Percentiles rank a stretch among this genome's conserved stretches.
Evolutionary conservation across 1,140 invertebrate genomes (phyloP).

Genomic region (Paraescarpia echinospica): DNA sequence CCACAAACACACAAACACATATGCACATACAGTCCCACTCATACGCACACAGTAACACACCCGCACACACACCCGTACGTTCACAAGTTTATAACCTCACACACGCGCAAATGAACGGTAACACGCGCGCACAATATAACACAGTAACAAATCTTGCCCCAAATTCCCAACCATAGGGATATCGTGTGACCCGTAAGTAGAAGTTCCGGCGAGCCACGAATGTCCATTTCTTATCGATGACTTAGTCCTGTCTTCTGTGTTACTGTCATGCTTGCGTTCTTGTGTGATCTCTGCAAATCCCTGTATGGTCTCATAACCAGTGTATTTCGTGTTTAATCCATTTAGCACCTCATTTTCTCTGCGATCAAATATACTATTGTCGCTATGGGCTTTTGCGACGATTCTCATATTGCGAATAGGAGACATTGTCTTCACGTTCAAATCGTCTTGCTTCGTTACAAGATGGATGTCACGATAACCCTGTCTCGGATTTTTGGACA

Average conservation of each 20-base stretch:
- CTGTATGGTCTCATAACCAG: neutral
- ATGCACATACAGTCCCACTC: too few relatives aligned
- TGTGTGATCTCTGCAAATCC: neutral
- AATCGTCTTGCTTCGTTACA: neutral
- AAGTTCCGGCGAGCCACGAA: too few relatives aligned
- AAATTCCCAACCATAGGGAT: too few relatives aligned
- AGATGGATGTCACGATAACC: neutral
- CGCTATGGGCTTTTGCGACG: neutral
- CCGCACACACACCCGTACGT: too few relatives aligned
- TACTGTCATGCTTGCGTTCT: neutral
- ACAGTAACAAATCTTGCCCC: too few relatives aligned
- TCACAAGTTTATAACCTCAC: too few relatives aligned
- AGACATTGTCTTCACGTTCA: neutral
- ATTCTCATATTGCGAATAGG: neutral
- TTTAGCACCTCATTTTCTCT: neutral
- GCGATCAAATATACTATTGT: neutral
- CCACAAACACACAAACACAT: too few relatives aligned
- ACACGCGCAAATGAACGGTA: too few relatives aligned
- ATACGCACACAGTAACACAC: too few relatives aligned
- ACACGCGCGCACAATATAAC: too few relatives aligned
- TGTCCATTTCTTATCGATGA: too few relatives aligned
- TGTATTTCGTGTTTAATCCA: neutral
- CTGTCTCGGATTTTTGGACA: neutral
- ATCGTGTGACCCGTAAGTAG: too few relatives aligned
- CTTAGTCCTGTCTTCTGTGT: neutral